Base-by-base conservation (phyloP, 2,888 invertebrate genomes). In the Myopa testacea region DNA sequence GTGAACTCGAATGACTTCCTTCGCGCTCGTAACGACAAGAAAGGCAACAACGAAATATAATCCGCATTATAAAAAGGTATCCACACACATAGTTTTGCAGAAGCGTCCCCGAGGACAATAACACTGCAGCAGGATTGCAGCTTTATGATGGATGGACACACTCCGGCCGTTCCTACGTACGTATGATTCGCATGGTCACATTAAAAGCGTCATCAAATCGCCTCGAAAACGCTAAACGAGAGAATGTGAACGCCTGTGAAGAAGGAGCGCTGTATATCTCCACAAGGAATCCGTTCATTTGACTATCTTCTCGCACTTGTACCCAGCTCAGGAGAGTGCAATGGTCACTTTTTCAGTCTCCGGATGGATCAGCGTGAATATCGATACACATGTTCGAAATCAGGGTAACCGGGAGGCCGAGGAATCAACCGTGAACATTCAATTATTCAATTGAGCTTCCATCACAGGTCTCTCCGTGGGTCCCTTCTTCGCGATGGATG, bases 1-100 rank as follows among this genome's bases (percentile, higher is more conserved):
- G 79, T 82, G 81, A 82, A 82, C 82, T 78, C 79, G 67, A 82
- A 82, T 82, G 81, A 81, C 82, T 80, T 80, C 76, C 73, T 78
- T 72, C n/a, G 72, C 65, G n/a, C 38, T 73, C 12, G 14, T 38
- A 52, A 45, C 8, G 40, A 77, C 52, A 77, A 71, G 26, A 26
- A 26, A 26, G 26, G 26, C 52, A 71, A 45, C 37, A 19, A 52
- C 12, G 26, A 14, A 14, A 74, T 16, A 50, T 63, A 52, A 12
- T 37, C 34, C 40, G 40, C 10, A 52, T 38, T n/a, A 67, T 76
- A 45, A 50, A 67, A 67, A 38, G 67, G 37, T 19, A 65, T 45
- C 5, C 68, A 50, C 16, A 40, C 16, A 55, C 10, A 55, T 55
- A 16, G 14, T 63, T 62, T 62, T 62, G 6, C 65, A 37, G 8